Evolutionary conservation across 2,797 vertebrate species (phyloP), one percentile per base, ranked within the genome.

Genomic region (Pampus argenteus): DNA sequence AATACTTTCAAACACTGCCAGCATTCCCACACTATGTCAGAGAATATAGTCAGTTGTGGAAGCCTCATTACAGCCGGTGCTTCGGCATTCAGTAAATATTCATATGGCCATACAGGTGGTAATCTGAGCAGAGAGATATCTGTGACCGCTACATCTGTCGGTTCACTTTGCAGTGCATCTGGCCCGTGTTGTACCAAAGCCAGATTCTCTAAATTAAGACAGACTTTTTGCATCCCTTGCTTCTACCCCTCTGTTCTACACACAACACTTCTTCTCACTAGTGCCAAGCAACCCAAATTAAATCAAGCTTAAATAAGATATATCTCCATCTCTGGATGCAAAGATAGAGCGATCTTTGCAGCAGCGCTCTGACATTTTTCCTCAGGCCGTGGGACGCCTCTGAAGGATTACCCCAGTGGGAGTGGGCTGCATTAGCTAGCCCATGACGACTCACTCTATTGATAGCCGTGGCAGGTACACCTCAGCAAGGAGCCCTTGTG

Each of bases 241-340:
- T 77, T 72, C 78, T 75, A 66, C 82, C 74, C 74, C 79, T 82
- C 87, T 85, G 74, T 83, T 87, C 71, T 52, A 45, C 66, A 75
- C 80, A 86, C 71, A 84, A 86, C 82, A 79, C 73, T 83, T 78
- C 73, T 58, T 22, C 36, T 76, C 45, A 36, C 68, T 73, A 17
- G 78, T 81, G 86, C 84, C 89, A 88, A 82, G 72, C 68, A 65
- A 68, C 42, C 74, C 51, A 92, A 91, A 93, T 91, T 84, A 92
- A 91, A 93, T 92, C 85, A 85, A 78, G 84, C 84, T 90, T 90
- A 92, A 92, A 91, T 84, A 89, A 92, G 91, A 92, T 91, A 85
- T 88, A 90, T 89, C 83, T 84, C 66, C 80, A 59, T 85, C 86
- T 85, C 79, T 60, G 78, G 83, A 82, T 85, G 86, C 77, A 59